A percentile compares a stretch with the other conserved stretches of the same genome.
These are phyloP conservation scores for Drosophila limbata DNA, from an alignment of 2,888 invertebrate species.

Conservation along the genomic window DNA sequence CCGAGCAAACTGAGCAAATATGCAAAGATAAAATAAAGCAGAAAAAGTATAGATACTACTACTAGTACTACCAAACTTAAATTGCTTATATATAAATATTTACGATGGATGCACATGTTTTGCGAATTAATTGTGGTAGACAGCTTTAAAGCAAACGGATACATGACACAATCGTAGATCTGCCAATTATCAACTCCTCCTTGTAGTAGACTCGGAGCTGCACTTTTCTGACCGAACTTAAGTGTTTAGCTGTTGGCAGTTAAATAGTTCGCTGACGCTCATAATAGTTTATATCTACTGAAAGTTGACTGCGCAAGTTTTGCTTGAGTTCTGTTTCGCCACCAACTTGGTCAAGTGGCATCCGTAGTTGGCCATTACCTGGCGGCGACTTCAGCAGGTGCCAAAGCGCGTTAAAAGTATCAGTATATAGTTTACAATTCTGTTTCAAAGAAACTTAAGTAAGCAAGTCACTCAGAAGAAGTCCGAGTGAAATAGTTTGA, in stretches of 20 bases:
- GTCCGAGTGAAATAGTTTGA: slow-evolving; percentile 9
- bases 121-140: neutral
- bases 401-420: slow-evolving; percentile 55
- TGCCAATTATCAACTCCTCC: neutral
- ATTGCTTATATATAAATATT: slow-evolving; percentile 1
- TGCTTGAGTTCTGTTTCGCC: slow-evolving; percentile 16
- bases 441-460: slow-evolving; percentile 19
- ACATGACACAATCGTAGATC: neutral
- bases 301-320: slow-evolving; percentile 27
- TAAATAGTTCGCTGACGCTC: slow-evolving; percentile 16
- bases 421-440: slow-evolving; percentile 26
- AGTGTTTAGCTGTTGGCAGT: slow-evolving; percentile 19
- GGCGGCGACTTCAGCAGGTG: slow-evolving; percentile 52
- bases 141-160: neutral
- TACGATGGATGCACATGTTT: neutral
- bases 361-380: slow-evolving; percentile 4
- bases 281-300: slow-evolving; percentile 36
- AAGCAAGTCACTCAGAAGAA: slow-evolving; percentile 10
- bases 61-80: slow-evolving; percentile 2
- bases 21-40: neutral
- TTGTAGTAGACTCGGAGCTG: neutral
- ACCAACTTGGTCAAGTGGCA: slow-evolving; percentile 39
- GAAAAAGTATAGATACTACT: neutral
- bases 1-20: slow-evolving; percentile 8
- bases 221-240: neutral